Base-by-base conservation (phyloP, 2,888 invertebrate species). In the Xanthia togata region DNA sequence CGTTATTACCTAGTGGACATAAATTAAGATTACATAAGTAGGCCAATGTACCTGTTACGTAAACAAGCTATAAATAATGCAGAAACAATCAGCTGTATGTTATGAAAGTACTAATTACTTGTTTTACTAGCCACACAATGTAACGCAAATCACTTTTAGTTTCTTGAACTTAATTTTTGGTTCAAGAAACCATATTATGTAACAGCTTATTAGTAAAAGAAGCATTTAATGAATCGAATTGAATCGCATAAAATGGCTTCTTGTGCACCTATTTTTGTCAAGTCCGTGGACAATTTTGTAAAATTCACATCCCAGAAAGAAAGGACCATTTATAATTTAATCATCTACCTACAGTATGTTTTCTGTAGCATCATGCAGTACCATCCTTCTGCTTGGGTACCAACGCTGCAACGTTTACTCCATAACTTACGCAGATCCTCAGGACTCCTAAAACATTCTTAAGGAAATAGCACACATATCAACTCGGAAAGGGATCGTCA, bases 21-120 rank as follows among this genome's bases (percentile, higher is more conserved):
- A 82, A 79, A 79, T 4, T 14, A 38, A 38, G 38, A 62, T 53
- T 67, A 74, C 47, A 47, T 41, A 23, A 82, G 50, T 75, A 70
- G 67, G 68, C 62, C 47, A 73, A 63, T 79, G 57, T 53, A 70
- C 57, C 31, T 63, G 53, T 71, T 83, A 62, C 47, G 85, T 81
- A 67, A 63, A n/a, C 55, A 70, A 53, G 41, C 69, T 65, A 71
- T 79, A 57, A 79, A 64, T 82, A 84, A 65, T 50, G 5, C 35
- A 47, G 23, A 62, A 69, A 84, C 81, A 82, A 81, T 76, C 59
- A 67, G 72, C 31, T 47, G 76, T 82, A 59, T 41, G 70, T 71
- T 71, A 75, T 65, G 23, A n/a, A n/a, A n/a, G n/a, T 20, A 38
- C 50, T 84, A 70, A 81, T 81, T 63, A 47, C 72, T 63, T 63